Evolutionary conservation across 2,797 vertebrate genomes (phyloP), one percentile per base, ranked within the genome.

Genomic region (Petrocephalus schoutedeni): DNA sequence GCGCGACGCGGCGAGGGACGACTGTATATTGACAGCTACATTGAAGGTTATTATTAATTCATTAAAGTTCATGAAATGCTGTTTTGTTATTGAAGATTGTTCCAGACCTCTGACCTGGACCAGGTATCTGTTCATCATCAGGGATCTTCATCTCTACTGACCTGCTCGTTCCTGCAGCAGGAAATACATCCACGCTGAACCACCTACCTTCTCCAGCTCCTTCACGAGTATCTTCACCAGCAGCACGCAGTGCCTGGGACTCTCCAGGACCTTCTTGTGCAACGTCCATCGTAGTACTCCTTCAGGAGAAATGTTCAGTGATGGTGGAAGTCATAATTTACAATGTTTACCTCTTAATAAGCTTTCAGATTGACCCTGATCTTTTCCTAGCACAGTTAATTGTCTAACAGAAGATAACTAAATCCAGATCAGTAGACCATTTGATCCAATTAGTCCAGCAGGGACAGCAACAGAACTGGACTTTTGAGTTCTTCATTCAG

Each of bases 251-350:
- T 91, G 94, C 2, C 92, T 90, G 0, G 96, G 97, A 82, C 96
- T 94, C 23, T 94, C 91, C 53, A 97, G 95, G 0, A 96, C 91
- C 89, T 94, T 97, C 94, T 96, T 97, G 67, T 97, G 96, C 67
- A 98, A 91, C 8, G 94, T 96, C 97, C 97, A 97, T 64, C 96
- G 93, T 90, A 97, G 91, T 95, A 96, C 95, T 54, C 97, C 97
- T 98, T 19, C 59, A 90, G 36, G 59, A 32, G 59, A 67, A 19
- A 87, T 1, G 21, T 49, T 54, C 12, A 56, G 41, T 32, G 9
- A 10, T 57, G 28, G n/a, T 54, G 19, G 5, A 12, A 16, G 41
- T 45, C n/a, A 4, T 83, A 58, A 41, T 23, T 45, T 56, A 45
- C 9, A 49, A 67, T 77, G 14, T 19, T 19, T 45, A 45, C 36